These are phyloP conservation scores for Otocyon megalotis DNA, from an alignment of 2,113 vertebrate species.

Conservation along the genomic window DNA sequence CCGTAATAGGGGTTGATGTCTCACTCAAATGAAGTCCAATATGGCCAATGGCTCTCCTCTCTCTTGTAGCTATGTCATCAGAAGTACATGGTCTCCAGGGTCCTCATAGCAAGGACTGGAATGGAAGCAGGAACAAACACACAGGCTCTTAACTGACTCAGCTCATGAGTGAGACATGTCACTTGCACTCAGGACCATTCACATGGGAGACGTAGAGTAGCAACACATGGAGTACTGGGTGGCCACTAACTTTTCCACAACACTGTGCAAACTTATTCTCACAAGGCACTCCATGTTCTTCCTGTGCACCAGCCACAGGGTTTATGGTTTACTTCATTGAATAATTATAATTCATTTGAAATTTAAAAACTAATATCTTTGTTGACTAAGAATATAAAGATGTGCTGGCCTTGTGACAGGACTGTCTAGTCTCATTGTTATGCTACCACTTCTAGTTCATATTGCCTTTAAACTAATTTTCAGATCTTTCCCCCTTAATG, in stretches of 20 bases:
- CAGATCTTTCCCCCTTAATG: not conserved
- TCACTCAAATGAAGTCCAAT: fast-evolving
- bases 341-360: conserved; percentile 5
- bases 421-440: not conserved
- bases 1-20: not conserved
- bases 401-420: not conserved
- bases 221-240: not conserved
- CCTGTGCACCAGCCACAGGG: not conserved
- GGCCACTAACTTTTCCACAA: not conserved
- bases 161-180: not conserved
- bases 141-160: not conserved
- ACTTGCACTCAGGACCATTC: not conserved
- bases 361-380: not conserved
- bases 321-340: not conserved
- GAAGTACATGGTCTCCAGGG: not conserved
- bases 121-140: not conserved
- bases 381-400: not conserved
- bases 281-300: not conserved
- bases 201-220: not conserved
- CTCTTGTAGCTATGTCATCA: not conserved
- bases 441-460: not conserved
- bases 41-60: not conserved
- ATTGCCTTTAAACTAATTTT: conserved; percentile 34
- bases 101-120: not conserved
- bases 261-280: not conserved